Conservation (phyloP, 2,888 invertebrate genomes). For the Linyphia triangularis region DNA sequence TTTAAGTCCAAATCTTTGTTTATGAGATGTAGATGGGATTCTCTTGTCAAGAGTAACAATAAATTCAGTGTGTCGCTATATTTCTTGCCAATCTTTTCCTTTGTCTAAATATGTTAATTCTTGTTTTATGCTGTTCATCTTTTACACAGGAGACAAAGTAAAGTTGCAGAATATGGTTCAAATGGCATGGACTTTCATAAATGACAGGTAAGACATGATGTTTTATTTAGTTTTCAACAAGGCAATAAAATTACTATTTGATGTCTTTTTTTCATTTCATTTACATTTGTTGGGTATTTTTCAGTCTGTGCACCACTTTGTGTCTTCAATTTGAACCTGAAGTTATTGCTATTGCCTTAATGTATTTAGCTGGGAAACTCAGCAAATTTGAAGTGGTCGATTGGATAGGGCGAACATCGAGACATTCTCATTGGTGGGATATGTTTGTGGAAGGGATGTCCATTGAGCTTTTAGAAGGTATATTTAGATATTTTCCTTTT, state of each 20-base stretch:
- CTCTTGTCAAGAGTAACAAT: too few relatives aligned
- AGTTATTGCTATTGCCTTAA: conserved; percentile 94
- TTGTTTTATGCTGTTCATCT: neutral
- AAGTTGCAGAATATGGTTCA: conserved; percentile 98
- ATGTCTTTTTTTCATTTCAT: too few relatives aligned
- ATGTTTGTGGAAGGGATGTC: conserved; percentile 97
- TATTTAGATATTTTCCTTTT: too few relatives aligned
- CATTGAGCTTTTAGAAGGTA: conserved; percentile 92
- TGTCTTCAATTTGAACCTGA: conserved; percentile 99
- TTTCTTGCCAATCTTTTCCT: too few relatives aligned
- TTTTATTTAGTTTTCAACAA: neutral
- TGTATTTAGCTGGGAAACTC: conserved; percentile 97
- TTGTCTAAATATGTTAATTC: too few relatives aligned
- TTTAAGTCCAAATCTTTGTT: too few relatives aligned
- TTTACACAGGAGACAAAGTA: conserved; percentile 87
- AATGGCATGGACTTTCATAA: conserved; percentile 99
- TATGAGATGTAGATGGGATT: too few relatives aligned
- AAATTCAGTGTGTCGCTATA: too few relatives aligned
- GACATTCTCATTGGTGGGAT: conserved; percentile 97
- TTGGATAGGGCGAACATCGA: conserved; percentile 89
- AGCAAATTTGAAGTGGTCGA: conserved; percentile 96
- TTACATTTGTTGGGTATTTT: too few relatives aligned
- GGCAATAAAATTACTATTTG: too few relatives aligned
- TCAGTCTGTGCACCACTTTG: conserved; percentile 94
- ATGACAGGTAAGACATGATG: conserved; percentile 87